These are phyloP conservation scores for Mycteria americana DNA, from an alignment of 2,797 vertebrate genomes.

Conservation along the genomic window DNA sequence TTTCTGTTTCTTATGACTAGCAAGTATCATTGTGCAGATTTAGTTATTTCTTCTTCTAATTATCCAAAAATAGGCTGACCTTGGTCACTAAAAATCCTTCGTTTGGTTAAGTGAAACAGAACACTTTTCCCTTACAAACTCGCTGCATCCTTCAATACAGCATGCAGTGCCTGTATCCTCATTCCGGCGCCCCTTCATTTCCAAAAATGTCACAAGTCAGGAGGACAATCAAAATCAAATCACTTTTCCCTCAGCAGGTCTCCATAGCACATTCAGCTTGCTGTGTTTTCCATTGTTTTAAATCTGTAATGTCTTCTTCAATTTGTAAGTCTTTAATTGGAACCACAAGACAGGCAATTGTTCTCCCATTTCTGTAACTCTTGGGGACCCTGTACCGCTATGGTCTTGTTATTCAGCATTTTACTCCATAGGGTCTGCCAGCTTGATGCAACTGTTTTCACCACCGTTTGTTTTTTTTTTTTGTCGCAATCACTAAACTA, in stretches of 20 bases:
- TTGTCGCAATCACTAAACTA: background rate
- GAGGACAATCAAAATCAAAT: constrained; percentile 54
- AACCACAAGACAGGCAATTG: constrained; percentile 39
- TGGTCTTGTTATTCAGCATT: background rate
- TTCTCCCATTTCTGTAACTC: constrained; percentile 35
- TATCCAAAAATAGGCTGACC: background rate
- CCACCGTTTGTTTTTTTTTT: background rate
- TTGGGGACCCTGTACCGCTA: background rate
- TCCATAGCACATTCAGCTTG: background rate
- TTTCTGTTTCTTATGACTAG: background rate
- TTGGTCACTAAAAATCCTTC: background rate
- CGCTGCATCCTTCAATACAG: background rate
- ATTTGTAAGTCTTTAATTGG: constrained; percentile 58
- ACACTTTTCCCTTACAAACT: background rate
- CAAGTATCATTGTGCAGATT: background rate
- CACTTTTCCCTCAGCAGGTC: constrained; percentile 40
- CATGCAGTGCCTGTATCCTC: background rate
- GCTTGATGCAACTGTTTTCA: background rate
- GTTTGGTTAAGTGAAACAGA: background rate
- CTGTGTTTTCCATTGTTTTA: constrained; percentile 37
- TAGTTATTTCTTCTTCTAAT: background rate
- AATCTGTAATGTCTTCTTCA: constrained; percentile 19
- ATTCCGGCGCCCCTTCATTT: background rate
- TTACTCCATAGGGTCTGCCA: background rate
- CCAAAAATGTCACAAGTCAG: constrained; percentile 42